These are phyloP conservation scores for Aphaenogaster ashmeadi DNA, from an alignment of 1,140 invertebrate genomes.

Conservation along the genomic window DNA sequence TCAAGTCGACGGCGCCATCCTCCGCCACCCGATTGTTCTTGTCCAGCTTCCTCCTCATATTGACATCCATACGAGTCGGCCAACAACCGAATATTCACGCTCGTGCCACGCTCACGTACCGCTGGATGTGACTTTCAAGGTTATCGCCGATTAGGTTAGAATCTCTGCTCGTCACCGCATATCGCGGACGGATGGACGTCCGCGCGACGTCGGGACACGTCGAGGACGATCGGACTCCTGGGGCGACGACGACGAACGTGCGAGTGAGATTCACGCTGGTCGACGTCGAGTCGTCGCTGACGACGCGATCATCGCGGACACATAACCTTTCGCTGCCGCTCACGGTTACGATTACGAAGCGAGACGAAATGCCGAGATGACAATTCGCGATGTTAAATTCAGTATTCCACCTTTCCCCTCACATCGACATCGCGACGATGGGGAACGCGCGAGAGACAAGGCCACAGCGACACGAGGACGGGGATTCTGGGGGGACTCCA, in stretches of 20 bases:
- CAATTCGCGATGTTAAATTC: background rate
- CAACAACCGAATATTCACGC: background rate
- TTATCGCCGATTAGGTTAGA: constrained; percentile 22
- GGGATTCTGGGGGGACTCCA: too few species aligned
- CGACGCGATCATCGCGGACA: constrained; percentile 2
- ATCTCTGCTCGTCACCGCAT: constrained; percentile 37
- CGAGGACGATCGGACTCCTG: too few species aligned
- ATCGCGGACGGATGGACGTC: background rate
- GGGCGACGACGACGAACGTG: background rate
- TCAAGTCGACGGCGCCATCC: constrained; percentile 67
- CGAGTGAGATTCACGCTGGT: background rate
- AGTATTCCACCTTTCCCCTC: background rate
- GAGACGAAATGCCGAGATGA: background rate
- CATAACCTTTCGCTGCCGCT: constrained; percentile 27
- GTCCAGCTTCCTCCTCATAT: constrained; percentile 74
- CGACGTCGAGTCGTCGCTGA: background rate
- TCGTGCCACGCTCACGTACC: constrained; percentile 6
- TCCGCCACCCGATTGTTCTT: constrained; percentile 66
- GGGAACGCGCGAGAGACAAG: background rate
- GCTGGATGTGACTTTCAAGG: constrained; percentile 35
- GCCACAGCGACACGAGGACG: too few species aligned
- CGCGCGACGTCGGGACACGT: too few species aligned
- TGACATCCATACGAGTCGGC: background rate
- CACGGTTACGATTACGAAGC: background rate
- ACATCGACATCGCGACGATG: background rate